Evolutionary conservation across 1,140 invertebrate genomes (phyloP).

Genomic region (Reticulitermes speratus): DNA sequence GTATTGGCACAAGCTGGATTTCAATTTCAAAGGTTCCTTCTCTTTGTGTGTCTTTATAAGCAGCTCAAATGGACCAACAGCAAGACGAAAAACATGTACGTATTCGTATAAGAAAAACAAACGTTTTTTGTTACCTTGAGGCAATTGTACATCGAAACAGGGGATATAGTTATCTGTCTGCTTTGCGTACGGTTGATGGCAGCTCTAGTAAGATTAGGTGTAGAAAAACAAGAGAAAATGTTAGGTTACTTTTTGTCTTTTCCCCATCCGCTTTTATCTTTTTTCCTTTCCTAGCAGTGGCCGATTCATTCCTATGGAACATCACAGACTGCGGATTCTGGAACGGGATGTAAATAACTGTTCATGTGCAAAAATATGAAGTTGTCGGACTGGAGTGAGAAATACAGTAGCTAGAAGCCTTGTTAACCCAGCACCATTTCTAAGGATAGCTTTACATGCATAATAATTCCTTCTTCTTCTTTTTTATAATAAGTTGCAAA

Average conservation of each 20-base stretch:
- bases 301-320: not conserved
- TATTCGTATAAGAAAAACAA: not conserved
- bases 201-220: not conserved
- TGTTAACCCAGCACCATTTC: not conserved
- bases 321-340: not conserved
- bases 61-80: not conserved
- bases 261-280: not conserved
- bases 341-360: not conserved
- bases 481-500: too few species aligned
- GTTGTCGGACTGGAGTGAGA: not conserved
- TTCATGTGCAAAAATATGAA: not conserved
- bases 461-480: too few species aligned
- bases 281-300: not conserved
- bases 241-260: constrained; percentile 2
- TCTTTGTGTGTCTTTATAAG: not conserved
- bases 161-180: not conserved
- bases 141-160: not conserved
- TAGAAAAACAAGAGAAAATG: not conserved
- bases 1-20: not conserved
- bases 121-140: constrained; percentile 1
- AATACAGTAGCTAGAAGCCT: not conserved
- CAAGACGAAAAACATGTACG: not conserved
- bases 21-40: not conserved
- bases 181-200: constrained; percentile 4
- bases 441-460: not conserved